phyloP scores from a whole-genome alignment of 2,113 vertebrate genomes.

The Clarias macrocephalus region DNA sequence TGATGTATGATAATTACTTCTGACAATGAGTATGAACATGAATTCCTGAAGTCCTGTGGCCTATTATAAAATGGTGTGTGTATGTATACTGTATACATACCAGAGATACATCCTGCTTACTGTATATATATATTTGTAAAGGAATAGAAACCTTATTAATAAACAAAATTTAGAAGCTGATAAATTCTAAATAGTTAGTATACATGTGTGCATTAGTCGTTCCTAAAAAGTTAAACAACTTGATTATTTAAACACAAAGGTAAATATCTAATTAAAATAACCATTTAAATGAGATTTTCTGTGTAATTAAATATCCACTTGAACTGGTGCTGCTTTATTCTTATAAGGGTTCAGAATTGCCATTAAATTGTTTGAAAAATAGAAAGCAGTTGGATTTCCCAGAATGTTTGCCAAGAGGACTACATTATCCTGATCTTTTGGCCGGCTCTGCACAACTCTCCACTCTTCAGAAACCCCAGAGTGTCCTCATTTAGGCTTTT shows the following conservation, averaged over 20 bases:
- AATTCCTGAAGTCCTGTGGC: too few species aligned
- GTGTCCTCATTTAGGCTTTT: constrained; percentile 30
- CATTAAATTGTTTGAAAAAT: constrained; percentile 21
- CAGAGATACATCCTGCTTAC: too few species aligned
- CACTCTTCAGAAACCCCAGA: constrained; percentile 6
- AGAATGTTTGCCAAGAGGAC: constrained; percentile 31
- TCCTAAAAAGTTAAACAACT: background rate
- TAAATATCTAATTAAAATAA: background rate
- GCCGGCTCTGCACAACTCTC: background rate
- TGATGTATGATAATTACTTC: background rate
- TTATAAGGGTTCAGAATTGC: background rate
- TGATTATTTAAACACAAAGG: background rate
- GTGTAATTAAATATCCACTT: background rate
- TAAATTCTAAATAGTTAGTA: background rate
- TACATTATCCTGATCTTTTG: constrained; percentile 31
- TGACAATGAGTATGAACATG: background rate
- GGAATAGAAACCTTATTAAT: background rate
- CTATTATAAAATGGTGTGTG: too few species aligned
- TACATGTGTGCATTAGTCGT: background rate
- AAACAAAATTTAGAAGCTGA: background rate
- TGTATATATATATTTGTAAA: too few species aligned
- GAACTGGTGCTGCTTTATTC: background rate
- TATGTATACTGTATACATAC: too few species aligned
- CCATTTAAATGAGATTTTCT: background rate
- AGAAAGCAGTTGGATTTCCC: constrained; percentile 19